Evolutionary conservation across 2,797 vertebrate species (phyloP).

Genomic region (Etheostoma nigrum): DNA sequence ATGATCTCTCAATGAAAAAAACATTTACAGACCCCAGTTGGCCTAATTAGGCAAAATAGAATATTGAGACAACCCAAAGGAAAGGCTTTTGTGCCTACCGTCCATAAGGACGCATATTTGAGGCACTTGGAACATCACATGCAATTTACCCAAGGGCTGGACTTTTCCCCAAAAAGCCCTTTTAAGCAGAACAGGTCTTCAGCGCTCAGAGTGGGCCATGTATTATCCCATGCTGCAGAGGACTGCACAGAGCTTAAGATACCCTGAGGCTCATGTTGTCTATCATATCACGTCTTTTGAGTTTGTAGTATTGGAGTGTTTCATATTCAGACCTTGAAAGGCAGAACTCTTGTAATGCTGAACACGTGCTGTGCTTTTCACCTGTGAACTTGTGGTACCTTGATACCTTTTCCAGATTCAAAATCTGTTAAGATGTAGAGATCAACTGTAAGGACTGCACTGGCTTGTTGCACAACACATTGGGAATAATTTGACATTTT

Average conservation of each 20-base stretch:
- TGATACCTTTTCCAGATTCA: neutral
- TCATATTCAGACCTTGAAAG: conserved; percentile 37
- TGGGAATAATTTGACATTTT: neutral
- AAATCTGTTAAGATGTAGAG: neutral
- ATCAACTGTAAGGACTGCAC: neutral
- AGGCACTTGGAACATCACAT: conserved; percentile 51
- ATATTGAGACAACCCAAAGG: conserved; percentile 50
- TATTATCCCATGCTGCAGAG: conserved; percentile 45
- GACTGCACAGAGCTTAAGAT: conserved; percentile 6
- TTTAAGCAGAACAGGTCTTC: conserved; percentile 53
- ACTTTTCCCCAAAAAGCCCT: conserved; percentile 34
- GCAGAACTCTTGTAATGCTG: neutral
- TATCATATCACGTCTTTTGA: conserved; percentile 43
- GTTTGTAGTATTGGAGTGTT: conserved; percentile 41
- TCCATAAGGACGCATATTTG: conserved; percentile 40
- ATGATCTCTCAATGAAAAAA: conserved; percentile 50
- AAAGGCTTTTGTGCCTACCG: conserved; percentile 36
- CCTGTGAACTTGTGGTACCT: neutral
- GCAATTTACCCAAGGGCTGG: conserved; percentile 63
- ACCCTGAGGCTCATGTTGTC: conserved; percentile 37
- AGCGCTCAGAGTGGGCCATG: conserved; percentile 40
- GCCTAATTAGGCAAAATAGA: conserved; percentile 76
- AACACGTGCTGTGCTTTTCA: conserved; percentile 21
- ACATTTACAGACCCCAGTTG: conserved; percentile 58
- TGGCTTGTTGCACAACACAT: neutral